Conservation (phyloP, 2,113 vertebrate genomes). For the Nipponia nippon region DNA sequence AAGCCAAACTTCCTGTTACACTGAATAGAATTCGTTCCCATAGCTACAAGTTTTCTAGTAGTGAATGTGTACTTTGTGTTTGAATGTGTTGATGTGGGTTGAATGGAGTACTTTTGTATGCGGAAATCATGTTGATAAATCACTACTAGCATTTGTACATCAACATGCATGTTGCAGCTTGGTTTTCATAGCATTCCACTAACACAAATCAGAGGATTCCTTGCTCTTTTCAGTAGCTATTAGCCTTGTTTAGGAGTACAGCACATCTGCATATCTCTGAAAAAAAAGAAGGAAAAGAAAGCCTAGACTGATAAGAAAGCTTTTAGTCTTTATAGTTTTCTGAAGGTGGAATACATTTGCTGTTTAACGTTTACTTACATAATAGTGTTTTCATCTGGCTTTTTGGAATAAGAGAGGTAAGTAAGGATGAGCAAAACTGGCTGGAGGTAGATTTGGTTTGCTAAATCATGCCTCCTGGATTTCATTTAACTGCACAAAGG, state of each 20-base stretch:
- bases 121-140: not conserved
- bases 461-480: not conserved
- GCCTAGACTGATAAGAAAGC: not conserved
- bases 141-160: not conserved
- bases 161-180: not conserved
- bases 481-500: not conserved
- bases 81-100: not conserved
- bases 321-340: not conserved
- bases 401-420: not conserved
- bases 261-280: not conserved
- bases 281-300: not conserved
- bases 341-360: not conserved
- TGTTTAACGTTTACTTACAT: not conserved
- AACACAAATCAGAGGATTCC: not conserved
- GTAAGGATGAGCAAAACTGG: not conserved
- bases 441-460: not conserved
- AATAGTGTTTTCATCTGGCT: not conserved
- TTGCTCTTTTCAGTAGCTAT: not conserved
- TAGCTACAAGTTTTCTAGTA: not conserved
- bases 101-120: not conserved
- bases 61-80: not conserved
- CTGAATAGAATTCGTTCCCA: not conserved
- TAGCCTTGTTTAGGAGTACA: not conserved
- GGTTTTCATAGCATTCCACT: conserved; percentile 23
- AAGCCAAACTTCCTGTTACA: not conserved